Conservation (phyloP, 2,113 vertebrate species). For the Calonectris borealis region DNA sequence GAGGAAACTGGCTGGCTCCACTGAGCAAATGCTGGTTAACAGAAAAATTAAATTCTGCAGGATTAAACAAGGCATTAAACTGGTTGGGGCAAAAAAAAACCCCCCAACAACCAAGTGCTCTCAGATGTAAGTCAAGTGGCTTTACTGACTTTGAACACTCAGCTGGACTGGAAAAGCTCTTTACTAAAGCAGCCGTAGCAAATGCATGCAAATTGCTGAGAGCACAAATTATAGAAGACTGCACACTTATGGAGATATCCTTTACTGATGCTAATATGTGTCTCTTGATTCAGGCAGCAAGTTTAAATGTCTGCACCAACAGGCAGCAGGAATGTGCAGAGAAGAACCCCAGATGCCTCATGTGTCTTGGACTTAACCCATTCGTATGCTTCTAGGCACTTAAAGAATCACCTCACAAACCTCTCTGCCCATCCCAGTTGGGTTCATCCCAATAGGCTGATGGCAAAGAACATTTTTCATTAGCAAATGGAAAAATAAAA, state of each 20-base stretch:
- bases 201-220: neutral
- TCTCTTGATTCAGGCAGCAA: neutral
- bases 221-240: neutral
- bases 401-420: neutral
- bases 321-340: neutral
- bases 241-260: neutral
- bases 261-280: neutral
- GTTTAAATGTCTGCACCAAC: neutral
- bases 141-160: neutral
- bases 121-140: neutral
- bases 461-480: neutral
- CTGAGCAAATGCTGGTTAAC: neutral
- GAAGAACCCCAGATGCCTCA: neutral
- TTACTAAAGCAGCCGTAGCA: neutral
- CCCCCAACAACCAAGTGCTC: neutral
- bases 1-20: neutral
- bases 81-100: neutral
- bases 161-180: neutral
- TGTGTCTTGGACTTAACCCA: neutral
- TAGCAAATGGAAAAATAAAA: neutral
- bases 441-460: neutral
- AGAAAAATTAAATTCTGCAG: slow-evolving; percentile 34
- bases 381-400: neutral
- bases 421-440: neutral
- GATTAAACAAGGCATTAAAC: slow-evolving; percentile 13